A percentile compares a stretch with the other conserved stretches of the same genome.
These are phyloP conservation scores for Anableps anableps DNA, from an alignment of 2,797 vertebrate genomes.

Conservation along the genomic window DNA sequence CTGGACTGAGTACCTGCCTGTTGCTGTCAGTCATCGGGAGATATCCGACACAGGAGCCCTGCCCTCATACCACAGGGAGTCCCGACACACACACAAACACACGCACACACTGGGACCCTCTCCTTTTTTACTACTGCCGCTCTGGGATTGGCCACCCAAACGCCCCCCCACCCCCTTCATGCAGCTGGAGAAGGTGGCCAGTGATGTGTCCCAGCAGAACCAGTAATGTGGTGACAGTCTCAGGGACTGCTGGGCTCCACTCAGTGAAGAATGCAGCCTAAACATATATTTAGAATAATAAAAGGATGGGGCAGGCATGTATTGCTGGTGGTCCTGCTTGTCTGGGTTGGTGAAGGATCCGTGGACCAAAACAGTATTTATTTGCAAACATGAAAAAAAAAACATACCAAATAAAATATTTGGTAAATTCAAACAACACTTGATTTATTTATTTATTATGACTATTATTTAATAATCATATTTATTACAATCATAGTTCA, in stretches of 20 bases:
- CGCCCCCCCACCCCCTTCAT: slow-evolving; percentile 43
- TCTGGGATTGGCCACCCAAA: slow-evolving; percentile 50
- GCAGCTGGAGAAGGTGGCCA: slow-evolving; percentile 73
- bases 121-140: slow-evolving; percentile 40
- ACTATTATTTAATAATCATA: background rate
- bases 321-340: background rate
- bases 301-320: background rate
- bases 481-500: too few relatives aligned
- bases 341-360: background rate
- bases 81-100: slow-evolving; percentile 24
- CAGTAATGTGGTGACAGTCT: slow-evolving; percentile 76
- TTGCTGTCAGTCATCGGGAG: slow-evolving; percentile 73
- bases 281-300: slow-evolving; percentile 6
- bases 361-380: background rate
- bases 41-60: slow-evolving; percentile 64
- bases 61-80: slow-evolving; percentile 23
- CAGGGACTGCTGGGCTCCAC: slow-evolving; percentile 58
- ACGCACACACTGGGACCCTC: slow-evolving; percentile 30
- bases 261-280: slow-evolving; percentile 60
- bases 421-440: background rate
- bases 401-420: too few relatives aligned
- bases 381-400: background rate
- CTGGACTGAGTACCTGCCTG: slow-evolving; percentile 58
- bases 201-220: slow-evolving; percentile 71
- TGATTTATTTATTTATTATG: background rate